Evolutionary conservation across 2,113 vertebrate species (phyloP).

Genomic region (Lontra canadensis): DNA sequence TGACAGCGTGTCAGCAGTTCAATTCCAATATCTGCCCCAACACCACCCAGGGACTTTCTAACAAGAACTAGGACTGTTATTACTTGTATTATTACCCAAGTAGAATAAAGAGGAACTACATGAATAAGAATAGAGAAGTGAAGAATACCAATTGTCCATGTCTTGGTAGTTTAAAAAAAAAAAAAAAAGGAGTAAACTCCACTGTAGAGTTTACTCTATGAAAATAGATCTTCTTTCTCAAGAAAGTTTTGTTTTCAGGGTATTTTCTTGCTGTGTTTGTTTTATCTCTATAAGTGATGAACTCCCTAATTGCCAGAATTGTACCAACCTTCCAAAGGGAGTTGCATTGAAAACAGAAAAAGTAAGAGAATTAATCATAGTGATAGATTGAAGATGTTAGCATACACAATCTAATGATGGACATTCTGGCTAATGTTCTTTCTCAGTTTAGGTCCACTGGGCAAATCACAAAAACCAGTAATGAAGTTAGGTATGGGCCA

Average conservation of each 20-base stretch:
- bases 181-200: background rate
- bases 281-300: background rate
- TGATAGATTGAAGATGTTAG: background rate
- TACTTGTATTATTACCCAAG: constrained; percentile 77
- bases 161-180: background rate
- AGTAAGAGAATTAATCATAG: background rate
- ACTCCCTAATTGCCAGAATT: background rate
- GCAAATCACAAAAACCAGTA: background rate
- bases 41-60: constrained; percentile 81
- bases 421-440: background rate
- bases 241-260: constrained; percentile 39
- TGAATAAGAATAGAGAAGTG: constrained; percentile 71
- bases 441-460: background rate
- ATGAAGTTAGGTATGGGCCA: background rate
- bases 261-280: constrained; percentile 37
- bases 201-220: background rate
- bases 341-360: constrained; percentile 4
- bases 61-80: constrained; percentile 77
- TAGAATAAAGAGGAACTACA: constrained; percentile 79
- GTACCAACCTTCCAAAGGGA: background rate
- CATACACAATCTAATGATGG: background rate
- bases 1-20: constrained; percentile 80
- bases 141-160: constrained; percentile 64
- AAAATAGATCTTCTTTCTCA: background rate
- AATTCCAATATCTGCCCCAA: constrained; percentile 53